These are phyloP conservation scores for Pachycephala philippinensis DNA, from an alignment of 2,113 vertebrate genomes.

Conservation along the genomic window DNA sequence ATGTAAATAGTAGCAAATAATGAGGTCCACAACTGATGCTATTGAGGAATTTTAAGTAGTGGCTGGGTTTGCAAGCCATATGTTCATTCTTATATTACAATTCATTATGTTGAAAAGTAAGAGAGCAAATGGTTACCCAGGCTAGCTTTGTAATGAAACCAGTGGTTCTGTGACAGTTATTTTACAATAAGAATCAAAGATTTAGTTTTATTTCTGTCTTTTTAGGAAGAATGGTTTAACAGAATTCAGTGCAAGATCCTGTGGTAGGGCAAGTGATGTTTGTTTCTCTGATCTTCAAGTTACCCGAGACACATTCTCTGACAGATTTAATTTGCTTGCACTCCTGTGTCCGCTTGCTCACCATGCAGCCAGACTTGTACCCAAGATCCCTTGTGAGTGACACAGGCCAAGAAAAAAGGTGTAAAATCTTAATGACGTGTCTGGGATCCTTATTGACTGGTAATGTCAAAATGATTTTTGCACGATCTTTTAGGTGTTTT, in stretches of 20 bases:
- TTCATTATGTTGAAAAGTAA: neutral
- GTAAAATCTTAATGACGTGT: neutral
- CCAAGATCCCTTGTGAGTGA: neutral
- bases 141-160: neutral
- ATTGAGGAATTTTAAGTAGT: neutral
- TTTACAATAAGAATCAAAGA: neutral
- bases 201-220: neutral
- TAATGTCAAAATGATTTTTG: neutral
- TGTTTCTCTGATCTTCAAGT: neutral
- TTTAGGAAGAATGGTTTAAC: neutral
- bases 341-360: neutral
- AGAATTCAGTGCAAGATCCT: neutral
- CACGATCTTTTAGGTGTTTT: neutral
- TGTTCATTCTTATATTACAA: neutral
- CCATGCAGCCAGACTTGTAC: neutral
- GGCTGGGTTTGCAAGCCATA: neutral
- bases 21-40: neutral
- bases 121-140: neutral
- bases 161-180: neutral
- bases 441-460: neutral
- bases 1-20: neutral
- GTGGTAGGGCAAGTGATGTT: neutral
- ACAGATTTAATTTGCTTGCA: neutral
- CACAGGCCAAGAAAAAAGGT: neutral
- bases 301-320: neutral